A percentile compares a stretch with the other conserved stretches of the same genome.
Conservation (phyloP, 2,888 invertebrate species). For the Agrotis exclamationis region DNA sequence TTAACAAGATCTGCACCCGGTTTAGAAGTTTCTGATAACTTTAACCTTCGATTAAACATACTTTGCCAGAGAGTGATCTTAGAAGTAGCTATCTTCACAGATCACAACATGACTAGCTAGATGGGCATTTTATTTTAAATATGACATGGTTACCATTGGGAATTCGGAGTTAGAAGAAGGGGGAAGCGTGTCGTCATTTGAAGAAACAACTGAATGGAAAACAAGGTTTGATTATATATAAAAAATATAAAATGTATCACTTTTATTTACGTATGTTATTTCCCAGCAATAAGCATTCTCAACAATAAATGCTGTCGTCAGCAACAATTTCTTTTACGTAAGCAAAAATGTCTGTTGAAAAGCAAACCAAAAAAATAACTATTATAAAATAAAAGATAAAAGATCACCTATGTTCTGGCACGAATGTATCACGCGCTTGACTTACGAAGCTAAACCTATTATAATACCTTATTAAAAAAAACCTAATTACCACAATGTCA, state of each 20-base stretch:
- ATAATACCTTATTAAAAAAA: slow-evolving; percentile 4
- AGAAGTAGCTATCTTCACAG: background rate
- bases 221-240: too few species aligned
- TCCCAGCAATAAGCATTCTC: background rate
- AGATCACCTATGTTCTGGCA: background rate
- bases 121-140: too few species aligned
- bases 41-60: too few species aligned
- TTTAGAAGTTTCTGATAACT: background rate
- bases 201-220: background rate
- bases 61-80: background rate
- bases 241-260: too few species aligned
- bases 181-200: background rate
- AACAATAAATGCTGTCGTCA: background rate
- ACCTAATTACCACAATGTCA: background rate
- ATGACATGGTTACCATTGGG: too few species aligned
- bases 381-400: background rate
- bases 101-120: background rate
- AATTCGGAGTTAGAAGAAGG: background rate
- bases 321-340: slow-evolving; percentile 23
- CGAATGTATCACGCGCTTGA: background rate
- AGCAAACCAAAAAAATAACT: slow-evolving; percentile 13
- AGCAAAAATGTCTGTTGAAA: slow-evolving; percentile 18
- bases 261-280: too few species aligned
- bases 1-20: background rate
- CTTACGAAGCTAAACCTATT: too few species aligned